Base-by-base conservation (phyloP, 2,888 invertebrate genomes). In the Drosophila lacicola region DNA sequence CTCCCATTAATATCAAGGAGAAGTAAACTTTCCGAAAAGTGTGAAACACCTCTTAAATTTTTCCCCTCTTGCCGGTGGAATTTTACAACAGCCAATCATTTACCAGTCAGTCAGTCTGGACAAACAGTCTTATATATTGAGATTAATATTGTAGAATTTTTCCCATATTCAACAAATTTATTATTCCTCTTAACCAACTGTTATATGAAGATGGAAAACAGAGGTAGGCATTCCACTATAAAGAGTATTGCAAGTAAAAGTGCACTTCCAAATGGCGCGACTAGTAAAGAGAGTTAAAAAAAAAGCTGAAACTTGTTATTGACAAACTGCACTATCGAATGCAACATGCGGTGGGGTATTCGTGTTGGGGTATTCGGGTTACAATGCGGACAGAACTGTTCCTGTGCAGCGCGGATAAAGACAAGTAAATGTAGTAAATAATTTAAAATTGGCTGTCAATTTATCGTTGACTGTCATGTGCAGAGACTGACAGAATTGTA, bases 371-470 rank as follows among this genome's bases (percentile, higher is more conserved):
- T 25, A 11, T 8, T 36, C 11, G 25, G 45, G n/a, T 53, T 50
- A 37, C 21, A 41, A 19, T 33, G 3, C 17, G n/a, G 37, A 21
- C 17, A 10, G 14, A 10, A 14, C 34, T 41, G 53, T 58, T 41
- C 19, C 37, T 61, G 57, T 37, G 39, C 57, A 42, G 46, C 46
- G 33, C 34, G 70, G 66, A 77, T 74, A 70, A 64, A 50, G 33
- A 49, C 47, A 45, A 63, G 57, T 41, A 63, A 70, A 63, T 72
- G 78, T 62, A 47, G 82, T 74, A 76, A 80, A 84, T 82, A 80
- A 77, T 80, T 74, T 67, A 57, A 80, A 78, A 74, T 74, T 70
- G 56, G 36, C 64, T 82, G 82, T 78, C 84, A 80, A 68, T 70
- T 76, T 44, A 47, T 54, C 62, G 73, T 60, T 61, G 41, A 73